These are phyloP conservation scores for Probosciger aterrimus DNA, from an alignment of 2,113 vertebrate genomes.

Conservation along the genomic window DNA sequence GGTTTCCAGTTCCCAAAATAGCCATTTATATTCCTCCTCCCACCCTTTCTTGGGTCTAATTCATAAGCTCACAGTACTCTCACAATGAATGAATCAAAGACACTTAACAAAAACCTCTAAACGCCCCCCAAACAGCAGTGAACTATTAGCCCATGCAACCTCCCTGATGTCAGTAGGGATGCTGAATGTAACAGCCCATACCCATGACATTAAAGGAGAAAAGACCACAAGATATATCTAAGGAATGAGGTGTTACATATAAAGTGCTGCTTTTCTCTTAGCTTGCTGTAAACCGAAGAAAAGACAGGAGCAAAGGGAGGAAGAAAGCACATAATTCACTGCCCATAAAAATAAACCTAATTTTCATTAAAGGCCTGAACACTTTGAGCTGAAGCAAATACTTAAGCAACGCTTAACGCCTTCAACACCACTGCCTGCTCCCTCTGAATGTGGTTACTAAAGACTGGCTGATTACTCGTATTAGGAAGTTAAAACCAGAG, in stretches of 20 bases:
- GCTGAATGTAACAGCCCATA: background rate
- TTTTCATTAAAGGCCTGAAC: background rate
- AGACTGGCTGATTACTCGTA: background rate
- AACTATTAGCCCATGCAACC: background rate
- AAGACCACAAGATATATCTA: background rate
- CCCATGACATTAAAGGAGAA: too few species aligned
- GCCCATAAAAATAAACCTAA: background rate
- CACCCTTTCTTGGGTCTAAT: background rate
- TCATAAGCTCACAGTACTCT: background rate
- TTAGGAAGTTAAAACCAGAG: background rate
- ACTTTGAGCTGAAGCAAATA: background rate
- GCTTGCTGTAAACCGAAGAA: background rate
- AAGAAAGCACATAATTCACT: background rate
- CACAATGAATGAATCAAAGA: background rate
- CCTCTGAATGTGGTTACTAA: background rate
- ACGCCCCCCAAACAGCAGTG: background rate
- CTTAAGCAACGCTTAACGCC: background rate
- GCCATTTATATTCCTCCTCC: background rate
- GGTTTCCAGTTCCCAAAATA: background rate
- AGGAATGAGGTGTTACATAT: background rate
- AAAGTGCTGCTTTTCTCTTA: background rate
- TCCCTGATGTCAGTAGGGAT: background rate
- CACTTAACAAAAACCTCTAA: background rate
- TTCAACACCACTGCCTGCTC: background rate
- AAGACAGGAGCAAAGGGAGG: background rate